A percentile compares a stretch with the other conserved stretches of the same genome.
phyloP scores from a whole-genome alignment of 2,797 vertebrate species.

The Thunnus albacares region DNA sequence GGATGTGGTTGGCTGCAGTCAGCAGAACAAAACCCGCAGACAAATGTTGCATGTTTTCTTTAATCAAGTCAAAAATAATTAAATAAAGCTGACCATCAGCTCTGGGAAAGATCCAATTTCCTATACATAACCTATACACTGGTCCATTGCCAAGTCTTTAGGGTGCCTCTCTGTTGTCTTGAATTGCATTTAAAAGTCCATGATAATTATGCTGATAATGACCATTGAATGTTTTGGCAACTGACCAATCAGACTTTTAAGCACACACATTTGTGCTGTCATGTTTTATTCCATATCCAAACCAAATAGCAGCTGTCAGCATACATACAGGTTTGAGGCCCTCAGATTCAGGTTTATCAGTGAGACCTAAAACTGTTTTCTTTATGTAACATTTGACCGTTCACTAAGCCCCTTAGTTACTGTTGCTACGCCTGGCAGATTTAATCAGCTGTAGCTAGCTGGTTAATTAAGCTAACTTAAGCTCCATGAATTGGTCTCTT shows the following conservation, averaged over 20 bases:
- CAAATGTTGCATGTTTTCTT: constrained; percentile 59
- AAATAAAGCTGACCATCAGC: constrained; percentile 20
- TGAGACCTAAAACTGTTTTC: background rate
- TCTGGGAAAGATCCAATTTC: constrained; percentile 16
- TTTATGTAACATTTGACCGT: constrained; percentile 1
- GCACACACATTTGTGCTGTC: constrained; percentile 34
- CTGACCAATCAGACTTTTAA: constrained; percentile 17
- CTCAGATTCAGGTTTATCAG: background rate
- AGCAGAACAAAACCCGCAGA: constrained; percentile 59
- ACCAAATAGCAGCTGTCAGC: constrained; percentile 5
- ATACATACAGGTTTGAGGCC: background rate
- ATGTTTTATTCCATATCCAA: constrained; percentile 8
- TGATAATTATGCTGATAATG: constrained; percentile 19
- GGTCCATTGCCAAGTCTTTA: constrained; percentile 25
- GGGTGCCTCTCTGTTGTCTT: constrained; percentile 13
- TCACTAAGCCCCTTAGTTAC: background rate
- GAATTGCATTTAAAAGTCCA: constrained; percentile 17
- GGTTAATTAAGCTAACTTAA: background rate
- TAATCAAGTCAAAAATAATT: constrained; percentile 49
- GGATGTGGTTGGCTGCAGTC: constrained; percentile 36
- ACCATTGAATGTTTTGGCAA: constrained; percentile 24
- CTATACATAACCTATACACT: constrained; percentile 19
- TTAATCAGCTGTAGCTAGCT: background rate
- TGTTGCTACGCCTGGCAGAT: background rate
- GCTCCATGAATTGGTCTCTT: background rate